Evolutionary conservation across 92 coral and sea anemone species (phyloP).

Genomic region (Actinostola sp.): DNA sequence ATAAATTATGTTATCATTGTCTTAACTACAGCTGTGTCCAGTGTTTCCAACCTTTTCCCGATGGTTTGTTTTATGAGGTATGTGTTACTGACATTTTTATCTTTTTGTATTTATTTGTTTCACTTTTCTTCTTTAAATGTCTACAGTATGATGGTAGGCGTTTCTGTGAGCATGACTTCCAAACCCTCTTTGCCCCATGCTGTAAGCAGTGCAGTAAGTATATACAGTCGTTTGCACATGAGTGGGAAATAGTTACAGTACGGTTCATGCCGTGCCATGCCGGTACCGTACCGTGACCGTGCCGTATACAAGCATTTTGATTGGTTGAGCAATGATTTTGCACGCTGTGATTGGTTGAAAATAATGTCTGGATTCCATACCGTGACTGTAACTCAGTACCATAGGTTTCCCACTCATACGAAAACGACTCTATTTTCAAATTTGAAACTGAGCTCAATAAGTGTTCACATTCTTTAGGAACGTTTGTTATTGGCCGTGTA

Average conservation of each 20-base stretch:
- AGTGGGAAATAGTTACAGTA: too few relatives aligned
- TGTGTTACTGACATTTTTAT: not conserved
- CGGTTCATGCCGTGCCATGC: too few relatives aligned
- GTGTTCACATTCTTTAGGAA: constrained; percentile 73
- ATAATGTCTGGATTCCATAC: too few relatives aligned
- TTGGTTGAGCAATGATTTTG: too few relatives aligned
- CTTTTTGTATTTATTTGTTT: not conserved
- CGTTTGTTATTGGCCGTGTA: constrained; percentile 98
- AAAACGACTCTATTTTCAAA: too few relatives aligned
- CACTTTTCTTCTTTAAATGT: not conserved
- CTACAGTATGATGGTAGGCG: constrained; percentile 91
- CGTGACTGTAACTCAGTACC: not conserved
- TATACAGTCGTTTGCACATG: not conserved
- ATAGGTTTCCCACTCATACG: too few relatives aligned
- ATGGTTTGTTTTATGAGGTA: constrained; percentile 97
- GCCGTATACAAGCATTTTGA: too few relatives aligned
- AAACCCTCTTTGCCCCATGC: constrained; percentile 97
- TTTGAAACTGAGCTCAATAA: too few relatives aligned
- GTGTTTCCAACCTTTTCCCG: constrained; percentile 95
- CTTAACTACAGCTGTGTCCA: constrained; percentile 83
- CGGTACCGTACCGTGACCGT: too few relatives aligned
- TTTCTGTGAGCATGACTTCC: constrained; percentile 98
- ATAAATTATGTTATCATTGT: constrained; percentile 1
- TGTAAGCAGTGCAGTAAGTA: constrained; percentile 98
- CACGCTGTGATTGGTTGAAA: too few relatives aligned